Evolutionary conservation across 2,113 vertebrate genomes (phyloP).

Genomic region (Megaceryle maxima): DNA sequence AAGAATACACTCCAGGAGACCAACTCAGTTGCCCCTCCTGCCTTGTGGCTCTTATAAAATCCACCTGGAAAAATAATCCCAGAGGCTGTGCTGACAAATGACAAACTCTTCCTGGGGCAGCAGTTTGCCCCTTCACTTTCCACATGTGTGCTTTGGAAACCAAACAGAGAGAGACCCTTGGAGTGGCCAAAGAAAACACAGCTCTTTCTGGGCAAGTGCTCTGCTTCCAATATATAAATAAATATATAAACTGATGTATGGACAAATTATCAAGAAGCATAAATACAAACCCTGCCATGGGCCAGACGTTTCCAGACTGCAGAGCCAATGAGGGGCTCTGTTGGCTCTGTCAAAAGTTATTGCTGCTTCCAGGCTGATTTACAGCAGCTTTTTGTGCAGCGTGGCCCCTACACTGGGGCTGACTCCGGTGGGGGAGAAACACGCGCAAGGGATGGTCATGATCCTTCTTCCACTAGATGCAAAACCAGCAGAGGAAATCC

Average conservation of each 20-base stretch:
- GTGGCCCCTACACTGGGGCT: fast-evolving
- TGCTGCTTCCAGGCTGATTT: constrained; percentile 33
- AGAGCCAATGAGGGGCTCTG: neutral
- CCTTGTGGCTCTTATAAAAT: neutral
- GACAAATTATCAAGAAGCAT: neutral
- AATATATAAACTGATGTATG: neutral
- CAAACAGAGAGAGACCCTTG: neutral
- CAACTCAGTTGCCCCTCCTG: neutral
- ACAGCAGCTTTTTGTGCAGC: constrained; percentile 19
- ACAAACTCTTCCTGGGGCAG: neutral
- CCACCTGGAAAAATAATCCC: constrained; percentile 46
- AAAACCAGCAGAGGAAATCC: neutral
- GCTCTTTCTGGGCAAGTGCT: neutral
- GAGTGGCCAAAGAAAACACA: constrained; percentile 37
- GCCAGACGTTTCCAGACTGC: neutral
- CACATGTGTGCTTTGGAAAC: constrained; percentile 25
- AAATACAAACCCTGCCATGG: neutral
- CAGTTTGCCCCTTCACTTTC: neutral
- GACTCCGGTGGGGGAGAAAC: neutral
- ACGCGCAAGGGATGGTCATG: too few species aligned
- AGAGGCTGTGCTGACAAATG: neutral
- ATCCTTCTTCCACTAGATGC: neutral
- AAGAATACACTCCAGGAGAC: neutral
- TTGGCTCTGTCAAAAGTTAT: neutral
- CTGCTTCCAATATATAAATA: neutral